Percentiles rank a stretch among this genome's conserved stretches.
Evolutionary conservation across 2,888 invertebrate genomes (phyloP).

Genomic region (Digitonthophagus gazella): DNA sequence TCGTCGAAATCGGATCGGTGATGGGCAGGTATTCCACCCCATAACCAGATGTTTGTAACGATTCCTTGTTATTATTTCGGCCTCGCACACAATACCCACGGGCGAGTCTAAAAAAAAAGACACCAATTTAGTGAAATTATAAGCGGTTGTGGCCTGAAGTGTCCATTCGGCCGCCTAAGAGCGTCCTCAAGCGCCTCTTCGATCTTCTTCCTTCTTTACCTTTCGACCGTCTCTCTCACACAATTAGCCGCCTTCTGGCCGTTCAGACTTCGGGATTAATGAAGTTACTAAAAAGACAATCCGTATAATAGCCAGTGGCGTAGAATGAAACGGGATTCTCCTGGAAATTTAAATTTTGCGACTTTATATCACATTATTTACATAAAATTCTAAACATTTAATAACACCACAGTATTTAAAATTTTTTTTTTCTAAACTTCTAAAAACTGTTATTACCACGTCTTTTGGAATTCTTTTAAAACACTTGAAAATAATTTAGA

Average conservation of each 20-base stretch:
- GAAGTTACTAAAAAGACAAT: constrained; percentile 36
- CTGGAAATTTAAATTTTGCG: not conserved
- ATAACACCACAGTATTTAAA: no score
- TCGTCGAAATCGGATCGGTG: constrained; percentile 29
- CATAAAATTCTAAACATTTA: not conserved
- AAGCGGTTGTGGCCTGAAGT: constrained; percentile 27
- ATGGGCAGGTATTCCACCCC: constrained; percentile 33
- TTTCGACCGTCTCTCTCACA: constrained; percentile 31
- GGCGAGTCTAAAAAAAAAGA: constrained; percentile 20
- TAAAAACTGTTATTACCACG: no score
- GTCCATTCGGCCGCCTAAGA: constrained; percentile 21
- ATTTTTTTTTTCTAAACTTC: no score
- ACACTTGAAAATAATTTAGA: no score
- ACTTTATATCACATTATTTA: not conserved
- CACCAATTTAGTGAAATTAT: constrained; percentile 32
- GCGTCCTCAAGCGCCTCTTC: constrained; percentile 4
- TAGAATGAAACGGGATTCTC: not conserved
- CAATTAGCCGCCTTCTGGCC: constrained; percentile 31
- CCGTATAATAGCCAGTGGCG: constrained; percentile 5
- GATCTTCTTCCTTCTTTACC: not conserved
- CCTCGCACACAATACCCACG: constrained; percentile 8
- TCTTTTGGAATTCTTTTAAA: no score
- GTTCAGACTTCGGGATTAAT: constrained; percentile 35
- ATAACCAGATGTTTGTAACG: constrained; percentile 36
- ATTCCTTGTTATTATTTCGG: constrained; percentile 35